Evolutionary conservation across 1,140 invertebrate genomes (phyloP).

Genomic region (Drosophila pectinifera): DNA sequence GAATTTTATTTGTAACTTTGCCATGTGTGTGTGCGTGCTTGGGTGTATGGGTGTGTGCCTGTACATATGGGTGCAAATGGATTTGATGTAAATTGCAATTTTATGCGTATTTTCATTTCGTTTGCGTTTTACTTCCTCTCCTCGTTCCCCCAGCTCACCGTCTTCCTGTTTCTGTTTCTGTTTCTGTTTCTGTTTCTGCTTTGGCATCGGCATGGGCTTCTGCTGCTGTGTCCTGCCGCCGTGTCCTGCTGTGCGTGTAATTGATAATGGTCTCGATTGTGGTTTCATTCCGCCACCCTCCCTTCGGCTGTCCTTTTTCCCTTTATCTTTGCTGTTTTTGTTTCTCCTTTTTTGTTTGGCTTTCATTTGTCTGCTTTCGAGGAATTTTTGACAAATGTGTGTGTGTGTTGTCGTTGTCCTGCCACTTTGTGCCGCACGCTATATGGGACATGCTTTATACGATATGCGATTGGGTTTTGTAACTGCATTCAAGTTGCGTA

Average conservation of each 20-base stretch:
- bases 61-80: conserved; percentile 78
- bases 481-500: conserved; percentile 63
- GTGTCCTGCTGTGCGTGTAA: conserved; percentile 80
- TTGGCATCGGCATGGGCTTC: background rate
- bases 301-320: conserved; percentile 10
- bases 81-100: conserved; percentile 83
- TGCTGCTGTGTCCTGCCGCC: conserved; percentile 48
- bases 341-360: conserved; percentile 48
- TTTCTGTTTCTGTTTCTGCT: background rate
- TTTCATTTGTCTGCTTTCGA: conserved; percentile 40
- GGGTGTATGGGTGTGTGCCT: conserved; percentile 25
- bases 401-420: conserved; percentile 27
- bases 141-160: background rate
- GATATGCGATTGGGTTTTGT: background rate
- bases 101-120: conserved; percentile 80
- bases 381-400: conserved; percentile 56
- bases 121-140: conserved; percentile 29
- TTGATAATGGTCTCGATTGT: conserved; percentile 83
- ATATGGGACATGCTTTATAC: background rate
- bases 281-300: conserved; percentile 47
- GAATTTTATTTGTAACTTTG: conserved; percentile 78
- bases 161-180: conserved; percentile 14
- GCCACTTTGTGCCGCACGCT: conserved; percentile 44
- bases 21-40: conserved; percentile 2
- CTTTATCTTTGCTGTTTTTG: conserved; percentile 56